Evolutionary conservation across 2,797 vertebrate genomes (phyloP), one percentile per base, ranked within the genome.

Genomic region (Spea hammondii): DNA sequence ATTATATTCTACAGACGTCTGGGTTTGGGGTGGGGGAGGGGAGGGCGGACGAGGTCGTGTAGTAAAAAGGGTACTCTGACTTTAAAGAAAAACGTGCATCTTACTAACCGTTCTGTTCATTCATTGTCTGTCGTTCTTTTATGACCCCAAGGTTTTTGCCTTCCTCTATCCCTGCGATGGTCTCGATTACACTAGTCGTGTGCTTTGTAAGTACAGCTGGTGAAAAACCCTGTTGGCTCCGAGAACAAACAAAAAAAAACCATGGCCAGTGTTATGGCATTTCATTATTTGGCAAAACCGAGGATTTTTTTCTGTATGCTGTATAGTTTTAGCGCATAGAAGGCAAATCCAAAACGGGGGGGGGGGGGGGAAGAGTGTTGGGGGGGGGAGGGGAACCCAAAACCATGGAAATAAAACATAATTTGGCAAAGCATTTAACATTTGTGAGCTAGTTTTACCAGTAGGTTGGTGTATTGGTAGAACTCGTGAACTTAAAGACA

Each of bases 361-460:
- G 9, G 6, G 88, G 79, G 14, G 14, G 10, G 12, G 32, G 9
- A 1, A 88, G 79, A 72, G 83, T 84, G 84, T 45, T 79, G 14
- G 14, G 11, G 5, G 32, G 9, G 1, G 88, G 83, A 82, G 6
- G 11, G 5, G 32, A 9, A 14, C 8, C 55, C 8, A 4, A 59
- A 9, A 59, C 5, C 51, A 53, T 53, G 10, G 6, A 5, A 62
- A 7, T 45, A 49, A 74, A 85, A 84, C 90, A 48, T 80, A 77
- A 87, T 92, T 32, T 89, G 88, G 89, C 89, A 87, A 91, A 92
- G 88, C 89, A 86, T 92, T 93, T 93, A 92, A 91, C 93, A 92
- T 94, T 93, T 94, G 90, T 91, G 93, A 92, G 92, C 92, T 96
- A 93, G 93, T 96, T 93, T 96, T 96, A 95, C 93, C 92, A 91